Percentiles rank a stretch among this genome's conserved stretches.
Evolutionary conservation across 2,888 invertebrate species (phyloP).

Genomic region (Hyles lineata): DNA sequence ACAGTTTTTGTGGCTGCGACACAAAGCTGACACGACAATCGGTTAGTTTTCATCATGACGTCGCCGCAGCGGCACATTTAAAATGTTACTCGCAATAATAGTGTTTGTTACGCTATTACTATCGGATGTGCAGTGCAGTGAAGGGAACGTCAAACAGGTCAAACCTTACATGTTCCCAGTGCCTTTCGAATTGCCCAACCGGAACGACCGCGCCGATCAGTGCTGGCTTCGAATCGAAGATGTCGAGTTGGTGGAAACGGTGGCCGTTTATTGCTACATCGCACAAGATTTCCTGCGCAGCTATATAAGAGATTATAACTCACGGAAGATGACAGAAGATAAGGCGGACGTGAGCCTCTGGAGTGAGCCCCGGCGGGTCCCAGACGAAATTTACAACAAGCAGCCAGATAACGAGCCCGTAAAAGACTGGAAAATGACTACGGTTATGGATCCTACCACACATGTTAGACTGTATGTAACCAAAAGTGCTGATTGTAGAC

Average conservation of each 20-base stretch:
- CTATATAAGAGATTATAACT: slow-evolving; percentile 73
- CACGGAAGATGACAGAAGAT: slow-evolving; percentile 71
- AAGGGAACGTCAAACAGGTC: slow-evolving; percentile 48
- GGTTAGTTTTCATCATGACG: slow-evolving; percentile 77
- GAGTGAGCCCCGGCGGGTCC: slow-evolving; percentile 63
- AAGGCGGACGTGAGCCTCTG: slow-evolving; percentile 71
- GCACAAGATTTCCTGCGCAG: slow-evolving; percentile 66
- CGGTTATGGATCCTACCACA: slow-evolving; percentile 68
- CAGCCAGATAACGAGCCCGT: slow-evolving; percentile 51
- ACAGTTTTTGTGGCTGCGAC: slow-evolving; percentile 63
- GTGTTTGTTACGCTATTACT: slow-evolving; percentile 49
- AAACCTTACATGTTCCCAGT: slow-evolving; percentile 66
- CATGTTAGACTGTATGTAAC: slow-evolving; percentile 70
- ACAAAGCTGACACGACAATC: slow-evolving; percentile 62
- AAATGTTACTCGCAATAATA: slow-evolving; percentile 71
- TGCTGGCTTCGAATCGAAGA: slow-evolving; percentile 79
- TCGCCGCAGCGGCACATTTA: slow-evolving; percentile 69
- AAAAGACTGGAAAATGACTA: slow-evolving; percentile 70
- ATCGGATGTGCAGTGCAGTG: slow-evolving; percentile 46
- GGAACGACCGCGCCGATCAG: slow-evolving; percentile 75
- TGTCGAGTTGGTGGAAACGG: slow-evolving; percentile 68
- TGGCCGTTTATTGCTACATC: slow-evolving; percentile 65
- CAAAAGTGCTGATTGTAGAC: slow-evolving; percentile 66
- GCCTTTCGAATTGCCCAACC: slow-evolving; percentile 70
- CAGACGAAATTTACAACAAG: slow-evolving; percentile 50